These are phyloP conservation scores for Tinamus guttatus DNA, from an alignment of 2,113 vertebrate genomes.

Conservation along the genomic window DNA sequence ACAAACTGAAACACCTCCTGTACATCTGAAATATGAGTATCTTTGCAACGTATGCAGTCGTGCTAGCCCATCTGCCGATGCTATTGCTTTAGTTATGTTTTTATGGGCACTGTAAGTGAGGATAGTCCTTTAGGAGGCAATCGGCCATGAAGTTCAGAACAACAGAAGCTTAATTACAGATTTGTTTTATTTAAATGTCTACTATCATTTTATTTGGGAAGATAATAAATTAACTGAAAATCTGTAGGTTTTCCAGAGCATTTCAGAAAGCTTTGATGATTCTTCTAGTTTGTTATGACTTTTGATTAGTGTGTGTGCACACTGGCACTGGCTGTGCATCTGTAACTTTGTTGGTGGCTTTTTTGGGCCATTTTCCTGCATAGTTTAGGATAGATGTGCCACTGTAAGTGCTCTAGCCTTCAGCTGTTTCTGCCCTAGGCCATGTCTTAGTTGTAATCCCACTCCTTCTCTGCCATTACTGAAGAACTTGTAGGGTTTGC, in stretches of 20 bases:
- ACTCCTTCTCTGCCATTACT: neutral
- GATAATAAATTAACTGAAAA: neutral
- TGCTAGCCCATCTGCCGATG: fast-evolving
- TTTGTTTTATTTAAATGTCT: neutral
- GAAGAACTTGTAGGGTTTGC: neutral
- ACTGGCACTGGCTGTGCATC: neutral
- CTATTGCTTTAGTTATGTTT: neutral
- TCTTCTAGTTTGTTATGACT: neutral
- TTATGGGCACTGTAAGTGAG: neutral
- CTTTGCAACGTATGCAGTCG: neutral
- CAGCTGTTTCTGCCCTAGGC: neutral
- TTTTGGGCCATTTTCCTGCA: neutral
- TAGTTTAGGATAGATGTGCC: neutral
- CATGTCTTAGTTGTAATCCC: neutral
- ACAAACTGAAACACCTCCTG: neutral
- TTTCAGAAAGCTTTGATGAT: fast-evolving
- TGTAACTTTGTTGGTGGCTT: neutral
- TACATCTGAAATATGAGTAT: neutral
- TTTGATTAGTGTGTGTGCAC: neutral
- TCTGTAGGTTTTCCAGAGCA: neutral
- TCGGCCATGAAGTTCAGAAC: neutral
- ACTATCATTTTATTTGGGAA: neutral
- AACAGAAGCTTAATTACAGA: neutral
- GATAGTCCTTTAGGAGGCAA: neutral
- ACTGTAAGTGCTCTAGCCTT: neutral